phyloP scores from a whole-genome alignment of 2,113 vertebrate genomes.

The Pristiophorus japonicus region DNA sequence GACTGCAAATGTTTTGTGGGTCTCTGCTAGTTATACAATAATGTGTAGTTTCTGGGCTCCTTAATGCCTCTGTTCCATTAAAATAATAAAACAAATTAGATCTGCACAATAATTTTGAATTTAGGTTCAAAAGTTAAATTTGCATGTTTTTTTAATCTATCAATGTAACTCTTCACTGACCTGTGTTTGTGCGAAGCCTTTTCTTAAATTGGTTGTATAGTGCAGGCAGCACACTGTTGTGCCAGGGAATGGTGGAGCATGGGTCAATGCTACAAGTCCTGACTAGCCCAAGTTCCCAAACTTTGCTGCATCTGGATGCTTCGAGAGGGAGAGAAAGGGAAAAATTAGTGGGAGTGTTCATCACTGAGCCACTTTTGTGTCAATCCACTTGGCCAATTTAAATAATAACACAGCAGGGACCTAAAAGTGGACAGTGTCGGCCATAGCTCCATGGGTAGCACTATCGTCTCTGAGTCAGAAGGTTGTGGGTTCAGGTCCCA shows the following conservation, averaged over 20 bases:
- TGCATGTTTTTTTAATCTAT: not conserved
- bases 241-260: not conserved
- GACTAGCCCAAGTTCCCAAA: not conserved
- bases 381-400: not conserved
- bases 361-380: not conserved
- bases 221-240: not conserved
- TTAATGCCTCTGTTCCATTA: not conserved
- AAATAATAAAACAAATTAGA: not conserved
- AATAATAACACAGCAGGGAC: not conserved
- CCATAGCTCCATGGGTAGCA: too few relatives aligned
- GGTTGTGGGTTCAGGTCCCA: too few relatives aligned
- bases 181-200: not conserved
- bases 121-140: not conserved
- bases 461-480: too few relatives aligned
- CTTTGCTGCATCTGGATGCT: not conserved
- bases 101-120: not conserved
- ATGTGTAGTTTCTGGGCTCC: not conserved
- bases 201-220: not conserved
- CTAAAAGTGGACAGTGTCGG: not conserved
- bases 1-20: too few relatives aligned
- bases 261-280: not conserved
- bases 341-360: not conserved
- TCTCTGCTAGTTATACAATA: not conserved
- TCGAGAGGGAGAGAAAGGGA: not conserved
- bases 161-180: not conserved